Conservation (phyloP, 2,888 invertebrate species). For the Athalia rosae region DNA sequence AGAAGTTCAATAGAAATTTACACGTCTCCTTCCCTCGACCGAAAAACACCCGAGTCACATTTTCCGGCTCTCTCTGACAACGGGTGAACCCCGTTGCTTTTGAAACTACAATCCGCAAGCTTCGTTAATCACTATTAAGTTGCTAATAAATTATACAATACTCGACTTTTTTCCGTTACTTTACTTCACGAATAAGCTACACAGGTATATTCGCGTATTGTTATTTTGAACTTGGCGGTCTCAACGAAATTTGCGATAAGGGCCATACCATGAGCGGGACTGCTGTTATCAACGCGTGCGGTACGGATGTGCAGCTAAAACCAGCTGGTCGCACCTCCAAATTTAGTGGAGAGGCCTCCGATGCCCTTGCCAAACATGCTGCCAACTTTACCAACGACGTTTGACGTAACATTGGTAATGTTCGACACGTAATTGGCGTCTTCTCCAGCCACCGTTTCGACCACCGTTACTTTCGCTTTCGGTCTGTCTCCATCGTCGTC, state of each 20-base stretch:
- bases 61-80: neutral
- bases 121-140: conserved; percentile 6
- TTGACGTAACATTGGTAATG: conserved; percentile 86
- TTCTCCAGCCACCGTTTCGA: conserved; percentile 79
- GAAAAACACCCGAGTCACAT: too few species aligned
- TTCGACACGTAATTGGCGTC: conserved; percentile 85
- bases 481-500: conserved; percentile 78
- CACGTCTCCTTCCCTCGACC: too few species aligned
- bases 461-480: conserved; percentile 78
- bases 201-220: neutral
- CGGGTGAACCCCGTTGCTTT: neutral
- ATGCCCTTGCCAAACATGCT: conserved; percentile 93
- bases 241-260: neutral
- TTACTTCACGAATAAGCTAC: neutral
- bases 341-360: conserved; percentile 91
- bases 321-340: conserved; percentile 90
- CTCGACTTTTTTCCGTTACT: neutral
- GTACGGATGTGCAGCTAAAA: conserved; percentile 77
- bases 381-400: conserved; percentile 91
- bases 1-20: too few species aligned
- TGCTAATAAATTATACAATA: conserved; percentile 16
- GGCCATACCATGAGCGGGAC: neutral
- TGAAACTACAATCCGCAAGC: conserved; percentile 9
- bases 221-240: conserved; percentile 12
- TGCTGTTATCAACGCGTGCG: neutral